Evolutionary conservation across 2,888 invertebrate species (phyloP).

Genomic region (Dendrolimus pini): DNA sequence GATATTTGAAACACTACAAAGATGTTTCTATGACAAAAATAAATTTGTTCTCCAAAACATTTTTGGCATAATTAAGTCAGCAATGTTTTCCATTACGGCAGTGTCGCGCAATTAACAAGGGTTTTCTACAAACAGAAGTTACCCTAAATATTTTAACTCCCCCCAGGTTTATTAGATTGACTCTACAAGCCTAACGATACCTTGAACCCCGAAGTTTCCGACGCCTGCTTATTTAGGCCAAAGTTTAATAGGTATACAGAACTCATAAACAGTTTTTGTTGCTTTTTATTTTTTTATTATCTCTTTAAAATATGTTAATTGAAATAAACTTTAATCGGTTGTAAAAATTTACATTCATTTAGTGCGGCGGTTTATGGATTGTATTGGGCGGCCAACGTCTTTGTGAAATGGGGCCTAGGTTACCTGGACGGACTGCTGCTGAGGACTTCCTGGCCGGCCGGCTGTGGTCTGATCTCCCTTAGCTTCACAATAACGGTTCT

Average conservation of each 20-base stretch:
- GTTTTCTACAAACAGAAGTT: neutral
- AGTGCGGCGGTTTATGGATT: too few relatives aligned
- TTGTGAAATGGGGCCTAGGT: too few relatives aligned
- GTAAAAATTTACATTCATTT: too few relatives aligned
- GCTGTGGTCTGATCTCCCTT: too few relatives aligned
- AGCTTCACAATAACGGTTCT: too few relatives aligned
- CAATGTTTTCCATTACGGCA: neutral
- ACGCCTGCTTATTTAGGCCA: neutral
- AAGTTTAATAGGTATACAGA: neutral
- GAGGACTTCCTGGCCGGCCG: too few relatives aligned
- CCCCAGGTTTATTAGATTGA: neutral
- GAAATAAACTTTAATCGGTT: too few relatives aligned
- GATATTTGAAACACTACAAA: too few relatives aligned
- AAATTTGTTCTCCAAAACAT: neutral
- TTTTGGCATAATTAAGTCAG: neutral
- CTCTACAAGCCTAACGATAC: neutral
- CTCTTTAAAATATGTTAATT: neutral
- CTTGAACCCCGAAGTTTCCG: neutral
- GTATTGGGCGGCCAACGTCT: too few relatives aligned
- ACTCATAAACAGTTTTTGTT: neutral
- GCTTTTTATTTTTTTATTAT: neutral
- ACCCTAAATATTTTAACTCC: neutral
- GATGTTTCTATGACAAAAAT: too few relatives aligned
- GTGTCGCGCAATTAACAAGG: neutral
- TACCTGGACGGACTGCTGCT: too few relatives aligned